Percentiles rank a stretch among this genome's conserved stretches.
Conservation (phyloP, 2,113 vertebrate genomes). For the Oryzias celebensis region DNA sequence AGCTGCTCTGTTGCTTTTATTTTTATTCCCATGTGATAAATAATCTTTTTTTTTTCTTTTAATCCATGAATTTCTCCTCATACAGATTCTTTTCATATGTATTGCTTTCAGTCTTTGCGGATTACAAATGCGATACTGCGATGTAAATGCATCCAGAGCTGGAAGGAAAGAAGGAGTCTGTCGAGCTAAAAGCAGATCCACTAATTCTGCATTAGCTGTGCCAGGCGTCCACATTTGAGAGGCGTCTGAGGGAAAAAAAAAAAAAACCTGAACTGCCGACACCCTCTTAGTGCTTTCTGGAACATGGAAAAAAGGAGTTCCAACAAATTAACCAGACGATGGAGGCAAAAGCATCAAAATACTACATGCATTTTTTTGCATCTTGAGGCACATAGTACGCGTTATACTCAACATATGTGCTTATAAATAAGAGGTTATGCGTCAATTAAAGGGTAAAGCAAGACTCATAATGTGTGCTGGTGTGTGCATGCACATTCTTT, state of each 20-base stretch:
- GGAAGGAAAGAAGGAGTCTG: slow-evolving; percentile 38
- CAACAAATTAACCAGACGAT: slow-evolving; percentile 13
- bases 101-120: not conserved
- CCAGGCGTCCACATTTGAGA: slow-evolving; percentile 23
- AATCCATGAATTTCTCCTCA: not conserved
- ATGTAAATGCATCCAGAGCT: slow-evolving; percentile 24
- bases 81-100: not conserved
- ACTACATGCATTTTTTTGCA: not conserved
- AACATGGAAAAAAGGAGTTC: slow-evolving; percentile 17
- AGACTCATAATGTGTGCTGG: not conserved
- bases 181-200: slow-evolving; percentile 59
- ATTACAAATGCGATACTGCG: not conserved
- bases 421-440: not conserved
- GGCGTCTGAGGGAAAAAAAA: slow-evolving; percentile 56
- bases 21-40: not conserved
- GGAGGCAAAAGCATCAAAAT: slow-evolving; percentile 4
- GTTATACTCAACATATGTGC: not conserved
- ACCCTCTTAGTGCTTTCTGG: slow-evolving; percentile 25
- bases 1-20: too few relatives aligned
- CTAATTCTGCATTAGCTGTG: slow-evolving; percentile 42
- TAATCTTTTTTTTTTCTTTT: too few relatives aligned
- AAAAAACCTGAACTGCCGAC: slow-evolving; percentile 31
- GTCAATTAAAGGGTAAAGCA: not conserved
- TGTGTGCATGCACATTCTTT: slow-evolving; percentile 1
- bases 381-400: not conserved